Evolutionary conservation across 2,888 invertebrate genomes (phyloP).

Genomic region (Drosophila yooni): DNA sequence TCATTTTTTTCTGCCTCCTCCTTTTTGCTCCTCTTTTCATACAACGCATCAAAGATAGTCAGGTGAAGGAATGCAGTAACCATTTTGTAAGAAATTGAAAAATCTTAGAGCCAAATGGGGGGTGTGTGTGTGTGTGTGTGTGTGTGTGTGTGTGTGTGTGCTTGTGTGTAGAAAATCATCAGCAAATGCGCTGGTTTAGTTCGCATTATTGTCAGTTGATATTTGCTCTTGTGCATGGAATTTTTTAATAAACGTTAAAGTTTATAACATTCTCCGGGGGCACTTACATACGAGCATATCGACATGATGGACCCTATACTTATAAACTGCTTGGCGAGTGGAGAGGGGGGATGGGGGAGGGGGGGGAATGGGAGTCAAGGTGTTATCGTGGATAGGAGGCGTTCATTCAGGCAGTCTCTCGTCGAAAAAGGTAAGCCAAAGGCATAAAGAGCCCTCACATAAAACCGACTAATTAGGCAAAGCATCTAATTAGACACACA

Average conservation of each 20-base stretch:
- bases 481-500: slow-evolving; percentile 75
- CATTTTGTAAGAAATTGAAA: slow-evolving; percentile 79
- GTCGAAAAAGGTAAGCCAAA: slow-evolving; percentile 73
- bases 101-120: slow-evolving; percentile 50
- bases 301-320: slow-evolving; percentile 40
- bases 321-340: not conserved
- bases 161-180: slow-evolving; percentile 10
- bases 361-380: not conserved
- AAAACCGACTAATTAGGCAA: slow-evolving; percentile 78
- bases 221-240: slow-evolving; percentile 66
- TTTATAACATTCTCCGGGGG: slow-evolving; percentile 74
- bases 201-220: slow-evolving; percentile 20
- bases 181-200: no score
- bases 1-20: slow-evolving; percentile 1
- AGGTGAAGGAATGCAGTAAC: slow-evolving; percentile 76
- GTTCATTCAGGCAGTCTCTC: not conserved
- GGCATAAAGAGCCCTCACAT: slow-evolving; percentile 73
- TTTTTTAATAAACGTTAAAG: slow-evolving; percentile 80
- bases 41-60: slow-evolving; percentile 76
- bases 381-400: not conserved
- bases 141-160: not conserved
- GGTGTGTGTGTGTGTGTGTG: not conserved
- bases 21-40: slow-evolving; percentile 10
- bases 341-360: accelerated
- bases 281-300: slow-evolving; percentile 56